Evolutionary conservation across 2,888 invertebrate species (phyloP), one percentile per base, ranked within the genome.

Genomic region (Melanophora roralis): DNA sequence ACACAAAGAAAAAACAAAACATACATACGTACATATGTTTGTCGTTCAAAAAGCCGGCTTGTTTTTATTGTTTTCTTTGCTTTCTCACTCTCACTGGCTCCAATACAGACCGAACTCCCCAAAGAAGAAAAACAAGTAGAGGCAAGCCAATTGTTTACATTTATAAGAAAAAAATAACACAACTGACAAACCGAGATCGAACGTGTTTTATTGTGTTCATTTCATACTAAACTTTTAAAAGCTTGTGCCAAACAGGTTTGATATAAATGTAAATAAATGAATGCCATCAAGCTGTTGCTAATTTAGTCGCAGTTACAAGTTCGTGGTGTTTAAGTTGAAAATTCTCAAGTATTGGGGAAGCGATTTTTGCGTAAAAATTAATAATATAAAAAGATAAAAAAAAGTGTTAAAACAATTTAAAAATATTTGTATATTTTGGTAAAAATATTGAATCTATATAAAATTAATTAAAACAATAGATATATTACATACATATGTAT

Each of bases 291-390:
- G 78, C 80, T 82, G 83, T 82, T 84, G 82, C 82, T 82, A 81
- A 81, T 82, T 82, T 82, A 83, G 83, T 84, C 75, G 80, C 82
- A 83, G 78, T 82, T 83, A 77, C 82, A 79, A 78, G 78, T 77
- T 82, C 82, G 82, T 81, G 76, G 83, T 78, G 80, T 78, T 77
- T 12, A 78, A 74, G 14, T 57, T 65, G 69, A 21, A 51, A 45
- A 7, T n/a, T 32, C n/a, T n/a, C n/a, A n/a, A n/a, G n/a, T n/a
- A n/a, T n/a, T n/a, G n/a, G n/a, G n/a, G n/a, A 32, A 27, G 8
- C 36, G 55, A 40, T 57, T 68, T 67, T 59, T 5, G 67, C 62
- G 76, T 68, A 65, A 38, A 59, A 64, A 51, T 57, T 59, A 9
- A 1, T 8, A 45, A 12, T 23, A 53, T n/a, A 19, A 49, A 57